Evolutionary conservation across 2,797 vertebrate species (phyloP).

Genomic region (Pantherophis alleghaniensis): DNA sequence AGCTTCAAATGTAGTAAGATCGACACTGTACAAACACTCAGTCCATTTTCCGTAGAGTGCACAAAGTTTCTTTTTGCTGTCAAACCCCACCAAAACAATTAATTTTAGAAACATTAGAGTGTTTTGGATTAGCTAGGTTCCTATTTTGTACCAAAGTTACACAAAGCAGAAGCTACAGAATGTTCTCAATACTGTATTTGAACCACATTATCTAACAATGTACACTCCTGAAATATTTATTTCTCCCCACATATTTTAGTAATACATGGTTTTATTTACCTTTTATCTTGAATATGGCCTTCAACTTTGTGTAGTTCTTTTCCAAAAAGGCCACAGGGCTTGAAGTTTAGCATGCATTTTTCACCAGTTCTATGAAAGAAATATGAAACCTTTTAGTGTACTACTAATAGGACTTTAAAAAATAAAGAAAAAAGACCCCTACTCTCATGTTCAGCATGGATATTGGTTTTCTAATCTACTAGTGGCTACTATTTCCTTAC

Average conservation of each 20-base stretch:
- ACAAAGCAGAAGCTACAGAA: background rate
- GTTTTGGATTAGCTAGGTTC: background rate
- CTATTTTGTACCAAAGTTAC: background rate
- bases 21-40: slow-evolving; percentile 89
- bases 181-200: background rate
- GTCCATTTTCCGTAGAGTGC: slow-evolving; percentile 98
- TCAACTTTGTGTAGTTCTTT: slow-evolving; percentile 98
- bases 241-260: background rate
- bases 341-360: slow-evolving; percentile 91
- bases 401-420: background rate
- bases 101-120: slow-evolving; percentile 28
- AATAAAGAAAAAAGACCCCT: background rate
- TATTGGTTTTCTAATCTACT: background rate
- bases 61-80: slow-evolving; percentile 93
- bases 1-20: slow-evolving; percentile 82
- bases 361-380: slow-evolving; percentile 88
- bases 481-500: background rate
- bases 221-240: background rate
- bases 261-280: slow-evolving; percentile 69
- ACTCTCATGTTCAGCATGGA: background rate
- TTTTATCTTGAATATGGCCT: slow-evolving; percentile 97
- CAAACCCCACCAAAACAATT: background rate
- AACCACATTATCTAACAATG: background rate
- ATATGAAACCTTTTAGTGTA: slow-evolving; percentile 3
- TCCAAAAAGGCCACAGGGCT: slow-evolving; percentile 93